Evolutionary conservation across 2,113 vertebrate species (phyloP).

Genomic region (Carassius carassius): DNA sequence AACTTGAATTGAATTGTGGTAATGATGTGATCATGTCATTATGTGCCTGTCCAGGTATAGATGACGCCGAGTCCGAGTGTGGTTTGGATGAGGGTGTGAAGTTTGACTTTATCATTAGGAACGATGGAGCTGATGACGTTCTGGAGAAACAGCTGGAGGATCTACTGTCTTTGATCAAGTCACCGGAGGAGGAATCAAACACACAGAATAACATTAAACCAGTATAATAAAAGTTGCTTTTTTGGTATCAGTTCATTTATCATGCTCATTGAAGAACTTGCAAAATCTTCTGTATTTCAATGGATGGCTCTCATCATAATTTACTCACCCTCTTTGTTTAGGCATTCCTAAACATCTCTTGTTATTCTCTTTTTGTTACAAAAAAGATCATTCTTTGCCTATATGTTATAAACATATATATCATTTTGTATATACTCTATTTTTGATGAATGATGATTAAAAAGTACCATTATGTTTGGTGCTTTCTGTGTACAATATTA

Average conservation of each 20-base stretch:
- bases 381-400: background rate
- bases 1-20: background rate
- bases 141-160: constrained; percentile 77
- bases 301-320: background rate
- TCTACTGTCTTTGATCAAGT: constrained; percentile 66
- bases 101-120: constrained; percentile 84
- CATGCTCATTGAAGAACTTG: background rate
- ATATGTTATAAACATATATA: background rate
- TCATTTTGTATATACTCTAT: no score
- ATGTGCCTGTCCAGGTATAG: constrained; percentile 74
- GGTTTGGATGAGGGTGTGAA: constrained; percentile 81
- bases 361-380: background rate
- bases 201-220: background rate
- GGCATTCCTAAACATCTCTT: background rate
- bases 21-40: background rate
- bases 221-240: constrained; percentile 12
- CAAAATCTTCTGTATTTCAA: background rate
- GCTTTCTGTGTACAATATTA: background rate
- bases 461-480: background rate
- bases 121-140: constrained; percentile 68
- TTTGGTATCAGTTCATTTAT: background rate
- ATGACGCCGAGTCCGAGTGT: constrained; percentile 88
- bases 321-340: background rate
- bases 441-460: no score
- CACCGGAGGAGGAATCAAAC: background rate